phyloP scores from a whole-genome alignment of 2,888 invertebrate species.

The Galeruca laticollis region DNA sequence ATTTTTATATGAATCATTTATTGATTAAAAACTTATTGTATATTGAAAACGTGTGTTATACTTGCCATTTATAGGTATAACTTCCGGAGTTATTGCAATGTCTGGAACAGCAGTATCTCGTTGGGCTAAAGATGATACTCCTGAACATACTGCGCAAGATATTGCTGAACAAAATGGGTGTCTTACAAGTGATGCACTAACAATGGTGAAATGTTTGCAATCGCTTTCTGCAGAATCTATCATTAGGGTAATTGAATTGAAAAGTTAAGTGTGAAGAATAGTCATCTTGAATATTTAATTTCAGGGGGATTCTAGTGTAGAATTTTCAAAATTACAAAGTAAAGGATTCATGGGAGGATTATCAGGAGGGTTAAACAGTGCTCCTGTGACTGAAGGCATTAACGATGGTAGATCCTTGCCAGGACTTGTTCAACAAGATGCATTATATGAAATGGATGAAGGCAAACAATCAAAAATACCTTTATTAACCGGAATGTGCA shows the following conservation, averaged over 20 bases:
- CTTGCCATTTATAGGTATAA: slow-evolving; percentile 57
- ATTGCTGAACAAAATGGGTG: slow-evolving; percentile 76
- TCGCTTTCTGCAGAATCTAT: slow-evolving; percentile 65
- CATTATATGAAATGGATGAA: slow-evolving; percentile 72
- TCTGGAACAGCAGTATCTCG: slow-evolving; percentile 82
- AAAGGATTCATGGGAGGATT: slow-evolving; percentile 75
- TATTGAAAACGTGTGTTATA: not conserved
- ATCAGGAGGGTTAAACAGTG: slow-evolving; percentile 73
- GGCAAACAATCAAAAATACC: slow-evolving; percentile 71
- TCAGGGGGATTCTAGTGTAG: slow-evolving; percentile 73
- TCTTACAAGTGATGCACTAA: slow-evolving; percentile 70
- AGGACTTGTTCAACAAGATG: slow-evolving; percentile 73
- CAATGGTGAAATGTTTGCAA: slow-evolving; percentile 77
- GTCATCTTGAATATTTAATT: slow-evolving; percentile 51
- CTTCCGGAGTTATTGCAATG: slow-evolving; percentile 78
- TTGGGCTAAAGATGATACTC: slow-evolving; percentile 76
- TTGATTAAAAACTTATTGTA: too few species aligned
- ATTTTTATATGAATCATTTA: not conserved
- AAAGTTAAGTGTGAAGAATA: not conserved
- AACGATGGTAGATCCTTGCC: slow-evolving; percentile 78
- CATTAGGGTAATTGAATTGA: slow-evolving; percentile 63
- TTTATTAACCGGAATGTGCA: slow-evolving; percentile 79
- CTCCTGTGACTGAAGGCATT: slow-evolving; percentile 77
- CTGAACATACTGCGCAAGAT: slow-evolving; percentile 72
- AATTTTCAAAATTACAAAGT: slow-evolving; percentile 70